These are phyloP conservation scores for Bombus pyrosoma DNA, from an alignment of 1,140 invertebrate species.

Conservation along the genomic window DNA sequence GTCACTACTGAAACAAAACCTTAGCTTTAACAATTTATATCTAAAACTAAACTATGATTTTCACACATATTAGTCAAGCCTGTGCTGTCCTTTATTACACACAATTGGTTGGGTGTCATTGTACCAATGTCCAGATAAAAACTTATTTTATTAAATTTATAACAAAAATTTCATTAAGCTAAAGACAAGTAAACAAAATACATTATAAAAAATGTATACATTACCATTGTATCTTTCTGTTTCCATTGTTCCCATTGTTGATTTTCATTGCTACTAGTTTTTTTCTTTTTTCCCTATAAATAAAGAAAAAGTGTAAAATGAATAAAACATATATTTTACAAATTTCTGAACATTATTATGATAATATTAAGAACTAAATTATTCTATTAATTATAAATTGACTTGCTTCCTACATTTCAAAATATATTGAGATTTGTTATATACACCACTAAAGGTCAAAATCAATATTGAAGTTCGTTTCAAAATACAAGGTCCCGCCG, in stretches of 20 bases:
- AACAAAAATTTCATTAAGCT: neutral
- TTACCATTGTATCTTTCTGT: constrained; percentile 80
- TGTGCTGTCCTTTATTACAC: constrained; percentile 4
- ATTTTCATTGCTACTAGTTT: constrained; percentile 69
- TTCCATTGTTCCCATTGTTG: constrained; percentile 84
- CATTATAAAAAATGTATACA: constrained; percentile 14
- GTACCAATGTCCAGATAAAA: constrained; percentile 6
- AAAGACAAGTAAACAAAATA: constrained; percentile 23
- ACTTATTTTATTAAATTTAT: neutral
- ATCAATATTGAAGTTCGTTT: constrained; percentile 4
- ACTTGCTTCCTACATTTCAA: neutral
- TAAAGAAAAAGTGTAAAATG: neutral
- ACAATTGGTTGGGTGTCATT: constrained; percentile 5
- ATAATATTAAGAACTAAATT: neutral
- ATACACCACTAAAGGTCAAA: neutral
- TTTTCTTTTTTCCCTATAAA: constrained; percentile 72
- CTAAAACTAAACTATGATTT: constrained; percentile 20
- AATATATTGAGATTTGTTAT: neutral
- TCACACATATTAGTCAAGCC: constrained; percentile 34
- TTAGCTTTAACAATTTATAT: constrained; percentile 49
- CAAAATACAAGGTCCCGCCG: constrained; percentile 65
- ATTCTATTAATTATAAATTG: neutral
- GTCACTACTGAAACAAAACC: constrained; percentile 67
- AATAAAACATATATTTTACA: neutral
- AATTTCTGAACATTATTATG: neutral